These are phyloP conservation scores for Trematomus loennbergii DNA, from an alignment of 2,113 vertebrate species.

Conservation along the genomic window DNA sequence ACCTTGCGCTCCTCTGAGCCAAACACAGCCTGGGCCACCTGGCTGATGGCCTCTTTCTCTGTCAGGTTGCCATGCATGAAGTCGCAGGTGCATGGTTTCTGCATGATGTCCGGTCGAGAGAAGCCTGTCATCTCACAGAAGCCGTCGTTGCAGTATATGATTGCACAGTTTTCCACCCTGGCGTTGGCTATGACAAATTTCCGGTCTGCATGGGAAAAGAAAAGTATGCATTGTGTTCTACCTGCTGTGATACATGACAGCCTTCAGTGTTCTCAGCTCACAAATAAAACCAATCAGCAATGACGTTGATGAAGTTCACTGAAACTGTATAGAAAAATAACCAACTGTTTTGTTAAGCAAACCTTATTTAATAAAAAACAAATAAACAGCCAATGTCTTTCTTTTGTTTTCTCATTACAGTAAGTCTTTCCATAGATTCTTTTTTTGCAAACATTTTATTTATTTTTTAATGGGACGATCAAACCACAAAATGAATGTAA, in stretches of 20 bases:
- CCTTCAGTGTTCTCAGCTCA: not conserved
- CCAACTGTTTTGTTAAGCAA: not conserved
- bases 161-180: slow-evolving; percentile 97
- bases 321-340: not conserved
- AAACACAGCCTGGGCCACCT: slow-evolving; percentile 92
- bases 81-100: slow-evolving; percentile 97
- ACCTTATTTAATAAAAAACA: not conserved
- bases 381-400: not conserved
- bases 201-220: slow-evolving; percentile 89
- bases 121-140: slow-evolving; percentile 99
- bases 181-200: slow-evolving; percentile 99
- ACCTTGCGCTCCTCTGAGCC: slow-evolving; percentile 98
- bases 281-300: slow-evolving; percentile 8
- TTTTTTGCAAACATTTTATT: not conserved
- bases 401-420: not conserved
- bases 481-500: not conserved
- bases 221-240: not conserved
- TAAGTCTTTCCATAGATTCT: not conserved
- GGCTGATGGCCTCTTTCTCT: slow-evolving; percentile 91
- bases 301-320: slow-evolving; percentile 1
- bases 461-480: not conserved
- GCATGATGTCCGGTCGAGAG: slow-evolving; percentile 98
- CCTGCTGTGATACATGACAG: slow-evolving; percentile 8
- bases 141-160: slow-evolving; percentile 99
- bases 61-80: slow-evolving; percentile 96